Evolutionary conservation across 2,888 invertebrate genomes (phyloP).

Genomic region (Tryphoninae sp.): DNA sequence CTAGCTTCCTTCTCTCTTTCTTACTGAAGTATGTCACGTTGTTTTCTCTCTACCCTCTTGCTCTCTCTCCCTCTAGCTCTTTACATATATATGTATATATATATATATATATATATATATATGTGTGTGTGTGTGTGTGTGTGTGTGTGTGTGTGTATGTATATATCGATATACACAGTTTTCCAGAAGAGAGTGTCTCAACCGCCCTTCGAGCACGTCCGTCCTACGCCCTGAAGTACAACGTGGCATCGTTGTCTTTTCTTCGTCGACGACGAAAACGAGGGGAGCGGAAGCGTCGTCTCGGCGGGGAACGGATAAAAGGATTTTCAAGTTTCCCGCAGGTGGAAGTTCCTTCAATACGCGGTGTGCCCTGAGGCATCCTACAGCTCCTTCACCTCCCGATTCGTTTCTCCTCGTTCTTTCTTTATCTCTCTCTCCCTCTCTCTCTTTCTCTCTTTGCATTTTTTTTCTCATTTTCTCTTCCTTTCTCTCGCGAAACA

Average conservation of each 20-base stretch:
- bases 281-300: slow-evolving; percentile 19
- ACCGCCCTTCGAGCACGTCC: slow-evolving; percentile 56
- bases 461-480: slow-evolving; percentile 26
- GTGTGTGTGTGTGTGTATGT: background rate
- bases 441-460: slow-evolving; percentile 5
- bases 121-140: background rate
- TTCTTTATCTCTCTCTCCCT: slow-evolving; percentile 4
- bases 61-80: background rate
- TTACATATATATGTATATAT: background rate
- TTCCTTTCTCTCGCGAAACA: slow-evolving; percentile 1
- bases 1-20: slow-evolving; percentile 1
- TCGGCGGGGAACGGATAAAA: slow-evolving; percentile 59
- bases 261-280: slow-evolving; percentile 40
- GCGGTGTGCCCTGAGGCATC: slow-evolving; percentile 54
- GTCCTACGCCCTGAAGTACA: slow-evolving; percentile 25
- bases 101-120: background rate
- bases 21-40: background rate
- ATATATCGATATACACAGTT: slow-evolving; percentile 17
- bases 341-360: slow-evolving; percentile 61
- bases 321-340: slow-evolving; percentile 63
- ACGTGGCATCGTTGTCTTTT: slow-evolving; percentile 15
- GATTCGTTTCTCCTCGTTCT: slow-evolving; percentile 10
- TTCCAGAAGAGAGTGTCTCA: slow-evolving; percentile 35
- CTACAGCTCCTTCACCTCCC: slow-evolving; percentile 20
- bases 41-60: background rate